Evolutionary conservation across 2,888 invertebrate species (phyloP), one percentile per base, ranked within the genome.

Genomic region (Oscheius sp.): DNA sequence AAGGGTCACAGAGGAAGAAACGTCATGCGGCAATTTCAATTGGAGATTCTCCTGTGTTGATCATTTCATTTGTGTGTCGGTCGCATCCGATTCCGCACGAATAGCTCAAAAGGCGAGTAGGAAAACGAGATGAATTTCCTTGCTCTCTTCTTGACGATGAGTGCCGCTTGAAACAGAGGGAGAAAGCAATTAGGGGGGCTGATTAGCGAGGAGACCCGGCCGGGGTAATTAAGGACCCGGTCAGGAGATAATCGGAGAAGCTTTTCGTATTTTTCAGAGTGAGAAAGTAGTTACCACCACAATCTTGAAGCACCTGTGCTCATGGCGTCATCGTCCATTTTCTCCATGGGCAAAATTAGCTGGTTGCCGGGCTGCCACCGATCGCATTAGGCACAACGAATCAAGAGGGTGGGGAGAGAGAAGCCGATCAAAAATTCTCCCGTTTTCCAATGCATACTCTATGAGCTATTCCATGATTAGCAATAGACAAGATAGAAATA

Each of bases 141-240:
- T 5, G 42, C 42, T 29, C 21, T 21, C 42, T 42, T 42, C 42
- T 42, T 51, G 48, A 33, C 68, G 68, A 68, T 68, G 68, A 68
- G 68, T 68, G 68, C 53, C 68, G 68, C 68, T 42, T 68, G 68
- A 68, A 68, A 68, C 68, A 68, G 4, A 5, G 42, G 7, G 68
- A 68, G 68, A 68, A 68, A 68, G 68, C 68, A 68, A 68, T 68
- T 68, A 68, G 53, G 53, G 66, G 55, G 32, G 68, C 68, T 68
- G 68, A 68, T 68, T 68, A 68, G 68, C 68, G 68, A 42, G 42
- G 4, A 42, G 55, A 9, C 13, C 50, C 48, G 37, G 68, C 21
- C 68, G 55, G 68, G 42, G 53, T 68, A 68, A 68, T 68, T 68
- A 68, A 68, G 68, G 68, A 33, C 37, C 55, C 42, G 68, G 68